Evolutionary conservation across 2,113 vertebrate genomes (phyloP), one percentile per base, ranked within the genome.

Genomic region (Hypomesus transpacificus): DNA sequence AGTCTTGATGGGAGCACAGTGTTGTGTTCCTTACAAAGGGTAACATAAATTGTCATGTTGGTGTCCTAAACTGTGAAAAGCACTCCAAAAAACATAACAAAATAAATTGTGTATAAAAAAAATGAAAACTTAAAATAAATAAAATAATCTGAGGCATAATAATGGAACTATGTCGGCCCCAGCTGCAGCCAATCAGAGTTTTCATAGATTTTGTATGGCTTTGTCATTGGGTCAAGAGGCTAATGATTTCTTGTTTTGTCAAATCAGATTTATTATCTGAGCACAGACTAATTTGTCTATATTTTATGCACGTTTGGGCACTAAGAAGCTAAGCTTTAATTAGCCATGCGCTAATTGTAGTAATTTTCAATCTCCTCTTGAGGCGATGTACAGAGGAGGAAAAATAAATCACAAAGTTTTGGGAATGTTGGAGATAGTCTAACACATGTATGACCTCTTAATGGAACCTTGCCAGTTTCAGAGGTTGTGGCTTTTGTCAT

Each of bases 261-360:
- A 87, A 88, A 88, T 90, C 87, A 89, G 83, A 90, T 87, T 86
- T 85, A 87, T 86, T 89, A 89, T 89, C 80, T 75, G 75, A 86
- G 85, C 80, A 81, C 61, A 79, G 80, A 86, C 84, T 87, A 78
- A 91, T 90, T 87, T 86, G 81, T 89, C 85, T 75, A 81, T 66
- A 87, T 85, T 83, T 80, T 87, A 69, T 22, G 16, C 68, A 82
- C 75, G 87, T 87, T 87, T 82, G 86, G 75, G 76, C 83, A 85
- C 75, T 50, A 86, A 82, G 75, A 75, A 78, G 86, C 79, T 77
- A 82, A 81, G 78, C 78, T 72, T 83, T 87, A 87, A 90, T 89
- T 90, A 89, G 86, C 75, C 58, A n/a, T 69, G 59, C 58, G 67
- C 79, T 87, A 89, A 89, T 90, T 89, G 87, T 83, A 82, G 85